Evolutionary conservation across 2,113 vertebrate genomes (phyloP).

Genomic region (Alethe diademata): DNA sequence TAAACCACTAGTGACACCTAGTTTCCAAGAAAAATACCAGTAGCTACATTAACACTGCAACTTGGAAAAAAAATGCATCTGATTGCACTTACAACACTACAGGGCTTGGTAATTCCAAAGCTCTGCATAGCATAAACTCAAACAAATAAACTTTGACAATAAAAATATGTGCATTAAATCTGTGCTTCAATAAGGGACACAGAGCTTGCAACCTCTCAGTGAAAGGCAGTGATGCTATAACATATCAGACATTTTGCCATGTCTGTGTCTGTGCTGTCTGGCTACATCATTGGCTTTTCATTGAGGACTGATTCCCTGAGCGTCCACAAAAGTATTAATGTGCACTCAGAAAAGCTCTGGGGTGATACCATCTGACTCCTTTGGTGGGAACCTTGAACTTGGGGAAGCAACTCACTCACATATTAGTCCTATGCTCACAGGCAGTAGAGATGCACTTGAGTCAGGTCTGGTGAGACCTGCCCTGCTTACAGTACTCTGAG

Average conservation of each 20-base stretch:
- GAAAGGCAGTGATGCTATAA: neutral
- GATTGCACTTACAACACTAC: neutral
- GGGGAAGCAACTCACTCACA: neutral
- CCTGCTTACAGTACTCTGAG: neutral
- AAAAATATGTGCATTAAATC: neutral
- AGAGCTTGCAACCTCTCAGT: neutral
- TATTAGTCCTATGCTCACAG: neutral
- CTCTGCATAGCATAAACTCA: neutral
- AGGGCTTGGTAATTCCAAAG: neutral
- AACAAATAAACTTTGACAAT: neutral
- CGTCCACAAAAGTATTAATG: neutral
- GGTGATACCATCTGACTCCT: neutral
- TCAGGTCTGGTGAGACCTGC: neutral
- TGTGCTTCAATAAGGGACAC: neutral
- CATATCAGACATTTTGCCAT: neutral
- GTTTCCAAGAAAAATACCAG: conserved; percentile 6
- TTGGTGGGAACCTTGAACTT: neutral
- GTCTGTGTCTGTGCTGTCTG: neutral
- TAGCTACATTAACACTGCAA: neutral
- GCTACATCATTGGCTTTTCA: neutral
- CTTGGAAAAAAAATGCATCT: neutral
- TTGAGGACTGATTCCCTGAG: neutral
- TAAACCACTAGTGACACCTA: conserved; percentile 61
- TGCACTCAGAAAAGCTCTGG: neutral
- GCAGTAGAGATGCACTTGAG: neutral